Evolutionary conservation across 1,140 invertebrate species (phyloP).

Genomic region (Archivesica marissinica): DNA sequence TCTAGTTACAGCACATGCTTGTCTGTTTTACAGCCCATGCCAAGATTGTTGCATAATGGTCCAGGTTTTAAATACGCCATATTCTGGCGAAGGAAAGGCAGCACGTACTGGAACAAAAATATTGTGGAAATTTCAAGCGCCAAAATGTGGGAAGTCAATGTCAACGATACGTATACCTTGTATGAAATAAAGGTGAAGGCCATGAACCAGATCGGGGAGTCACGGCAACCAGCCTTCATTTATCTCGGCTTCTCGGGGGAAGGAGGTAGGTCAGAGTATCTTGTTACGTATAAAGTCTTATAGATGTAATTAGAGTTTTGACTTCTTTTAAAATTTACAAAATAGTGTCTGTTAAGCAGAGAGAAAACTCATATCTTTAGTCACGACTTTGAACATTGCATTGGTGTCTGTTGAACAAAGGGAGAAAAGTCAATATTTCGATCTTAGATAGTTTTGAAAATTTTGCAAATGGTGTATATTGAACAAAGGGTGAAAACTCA

Average conservation of each 20-base stretch:
- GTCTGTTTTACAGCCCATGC: slow-evolving; percentile 95
- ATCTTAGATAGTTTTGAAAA: too few relatives aligned
- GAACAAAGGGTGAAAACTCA: too few relatives aligned
- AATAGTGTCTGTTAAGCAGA: too few relatives aligned
- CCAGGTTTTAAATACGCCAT: slow-evolving; percentile 97
- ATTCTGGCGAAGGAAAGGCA: slow-evolving; percentile 86
- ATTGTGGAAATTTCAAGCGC: slow-evolving; percentile 85
- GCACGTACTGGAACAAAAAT: slow-evolving; percentile 75
- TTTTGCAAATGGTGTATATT: too few relatives aligned
- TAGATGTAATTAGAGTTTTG: too few relatives aligned
- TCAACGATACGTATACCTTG: slow-evolving; percentile 92
- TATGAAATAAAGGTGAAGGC: slow-evolving; percentile 97
- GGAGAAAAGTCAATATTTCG: too few relatives aligned
- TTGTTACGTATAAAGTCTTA: too few relatives aligned
- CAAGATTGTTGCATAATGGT: slow-evolving; percentile 97
- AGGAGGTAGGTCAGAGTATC: slow-evolving; percentile 86
- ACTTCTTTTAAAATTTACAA: too few relatives aligned
- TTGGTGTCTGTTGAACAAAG: too few relatives aligned
- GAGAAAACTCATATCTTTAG: too few relatives aligned
- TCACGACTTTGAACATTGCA: too few relatives aligned
- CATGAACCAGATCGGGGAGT: slow-evolving; percentile 94
- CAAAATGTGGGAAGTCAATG: slow-evolving; percentile 72
- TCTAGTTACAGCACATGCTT: too few relatives aligned
- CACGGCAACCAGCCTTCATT: slow-evolving; percentile 90
- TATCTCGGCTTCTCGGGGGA: slow-evolving; percentile 97